These are phyloP conservation scores for Eupithecia exiguata DNA, from an alignment of 2,888 invertebrate genomes.

Conservation along the genomic window DNA sequence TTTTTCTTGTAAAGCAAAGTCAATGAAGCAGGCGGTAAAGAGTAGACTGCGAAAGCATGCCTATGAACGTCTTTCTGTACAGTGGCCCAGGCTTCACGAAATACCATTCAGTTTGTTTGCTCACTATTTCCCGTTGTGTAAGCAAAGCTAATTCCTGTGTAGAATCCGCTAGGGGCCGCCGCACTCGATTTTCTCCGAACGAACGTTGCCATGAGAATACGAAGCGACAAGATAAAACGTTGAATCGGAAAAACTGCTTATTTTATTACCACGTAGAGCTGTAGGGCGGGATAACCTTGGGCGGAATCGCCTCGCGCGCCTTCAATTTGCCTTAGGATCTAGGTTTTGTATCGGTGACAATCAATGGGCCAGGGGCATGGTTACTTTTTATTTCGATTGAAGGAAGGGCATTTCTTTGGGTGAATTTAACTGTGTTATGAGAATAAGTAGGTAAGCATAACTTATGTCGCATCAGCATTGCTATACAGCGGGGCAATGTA, in stretches of 20 bases:
- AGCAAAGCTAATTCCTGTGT: conserved; percentile 60
- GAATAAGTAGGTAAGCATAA: not conserved
- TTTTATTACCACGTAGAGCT: conserved; percentile 74
- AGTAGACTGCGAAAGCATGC: not conserved
- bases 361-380: conserved; percentile 3
- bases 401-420: not conserved
- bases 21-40: not conserved
- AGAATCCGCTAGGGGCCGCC: conserved; percentile 61
- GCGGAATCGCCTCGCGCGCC: conserved; percentile 58
- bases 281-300: conserved; percentile 67
- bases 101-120: conserved; percentile 30
- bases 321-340: conserved; percentile 59
- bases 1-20: not conserved
- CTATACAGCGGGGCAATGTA: too few relatives aligned
- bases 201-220: conserved; percentile 69
- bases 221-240: conserved; percentile 77
- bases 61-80: not conserved
- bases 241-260: conserved; percentile 81
- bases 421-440: not conserved
- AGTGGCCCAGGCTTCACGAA: not conserved
- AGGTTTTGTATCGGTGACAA: conserved; percentile 18
- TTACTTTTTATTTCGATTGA: not conserved
- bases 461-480: not conserved
- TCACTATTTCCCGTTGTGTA: conserved; percentile 42
- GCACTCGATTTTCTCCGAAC: conserved; percentile 66